A percentile compares a stretch with the other conserved stretches of the same genome.
phyloP scores from a whole-genome alignment of 2,888 invertebrate genomes.

The Caenorhabditis sinica region DNA sequence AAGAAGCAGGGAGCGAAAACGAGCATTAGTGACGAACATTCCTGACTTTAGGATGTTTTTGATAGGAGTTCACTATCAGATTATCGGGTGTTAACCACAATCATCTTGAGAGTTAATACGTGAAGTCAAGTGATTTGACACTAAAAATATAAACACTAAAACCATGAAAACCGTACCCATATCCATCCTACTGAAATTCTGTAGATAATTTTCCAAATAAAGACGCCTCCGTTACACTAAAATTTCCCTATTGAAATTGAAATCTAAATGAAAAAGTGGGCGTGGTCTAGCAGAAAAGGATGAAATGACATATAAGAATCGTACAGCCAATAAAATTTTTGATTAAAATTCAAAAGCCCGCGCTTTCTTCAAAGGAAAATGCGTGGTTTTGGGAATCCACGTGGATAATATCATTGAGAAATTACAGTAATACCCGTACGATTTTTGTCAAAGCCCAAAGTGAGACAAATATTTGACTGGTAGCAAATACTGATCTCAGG shows the following conservation, averaged over 20 bases:
- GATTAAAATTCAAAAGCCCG: neutral
- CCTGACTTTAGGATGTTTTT: neutral
- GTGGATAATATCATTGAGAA: too few relatives aligned
- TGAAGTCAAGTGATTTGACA: neutral
- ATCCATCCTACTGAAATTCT: neutral
- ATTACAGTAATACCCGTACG: too few relatives aligned
- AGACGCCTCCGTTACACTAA: too few relatives aligned
- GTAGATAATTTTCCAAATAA: neutral
- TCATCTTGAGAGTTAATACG: neutral
- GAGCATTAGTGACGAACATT: constrained; percentile 27
- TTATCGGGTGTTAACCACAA: constrained; percentile 6
- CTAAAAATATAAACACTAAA: neutral
- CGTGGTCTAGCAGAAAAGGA: neutral
- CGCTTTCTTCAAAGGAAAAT: neutral
- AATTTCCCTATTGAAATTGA: neutral
- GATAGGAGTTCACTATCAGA: neutral
- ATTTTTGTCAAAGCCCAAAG: too few relatives aligned
- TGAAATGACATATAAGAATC: constrained; percentile 13
- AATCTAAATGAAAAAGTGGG: neutral
- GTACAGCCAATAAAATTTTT: constrained; percentile 3
- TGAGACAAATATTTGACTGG: too few relatives aligned
- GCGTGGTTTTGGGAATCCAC: too few relatives aligned
- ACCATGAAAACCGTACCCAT: neutral
- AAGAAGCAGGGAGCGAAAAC: neutral
- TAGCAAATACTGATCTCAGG: too few relatives aligned